A percentile compares a stretch with the other conserved stretches of the same genome.
Evolutionary conservation across 2,888 invertebrate genomes (phyloP).

Genomic region (Troilus luridus): DNA sequence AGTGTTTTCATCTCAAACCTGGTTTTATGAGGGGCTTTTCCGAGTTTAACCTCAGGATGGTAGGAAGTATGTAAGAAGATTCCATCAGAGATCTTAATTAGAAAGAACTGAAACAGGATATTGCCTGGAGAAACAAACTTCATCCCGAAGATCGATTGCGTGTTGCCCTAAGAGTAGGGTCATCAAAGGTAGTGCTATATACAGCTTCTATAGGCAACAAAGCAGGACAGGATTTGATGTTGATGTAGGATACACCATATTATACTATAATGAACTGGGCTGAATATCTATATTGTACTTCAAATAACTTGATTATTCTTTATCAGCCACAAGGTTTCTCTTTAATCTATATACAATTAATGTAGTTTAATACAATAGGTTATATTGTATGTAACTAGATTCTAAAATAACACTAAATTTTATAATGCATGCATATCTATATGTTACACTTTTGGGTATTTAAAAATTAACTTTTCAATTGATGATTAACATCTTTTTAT

Average conservation of each 20-base stretch:
- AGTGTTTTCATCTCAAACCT: neutral
- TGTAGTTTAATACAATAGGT: too few species aligned
- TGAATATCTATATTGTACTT: too few species aligned
- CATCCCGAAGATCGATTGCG: neutral
- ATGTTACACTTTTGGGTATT: too few species aligned
- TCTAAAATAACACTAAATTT: too few species aligned
- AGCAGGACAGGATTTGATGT: neutral
- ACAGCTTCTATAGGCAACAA: neutral
- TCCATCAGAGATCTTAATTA: neutral
- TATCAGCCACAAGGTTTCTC: too few species aligned
- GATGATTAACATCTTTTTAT: too few species aligned
- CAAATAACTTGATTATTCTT: too few species aligned
- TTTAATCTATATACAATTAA: too few species aligned
- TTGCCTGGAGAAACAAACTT: neutral
- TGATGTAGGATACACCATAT: neutral
- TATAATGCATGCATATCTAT: too few species aligned
- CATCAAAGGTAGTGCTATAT: neutral
- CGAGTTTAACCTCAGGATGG: neutral
- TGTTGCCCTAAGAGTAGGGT: neutral
- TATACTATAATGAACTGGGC: too few species aligned
- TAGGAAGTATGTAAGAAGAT: neutral
- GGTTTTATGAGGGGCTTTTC: neutral
- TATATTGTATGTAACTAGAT: too few species aligned
- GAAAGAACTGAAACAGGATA: slow-evolving; percentile 1
- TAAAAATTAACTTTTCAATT: too few species aligned